phyloP scores from a whole-genome alignment of 2,797 vertebrate species.

The Glossophaga mutica region DNA sequence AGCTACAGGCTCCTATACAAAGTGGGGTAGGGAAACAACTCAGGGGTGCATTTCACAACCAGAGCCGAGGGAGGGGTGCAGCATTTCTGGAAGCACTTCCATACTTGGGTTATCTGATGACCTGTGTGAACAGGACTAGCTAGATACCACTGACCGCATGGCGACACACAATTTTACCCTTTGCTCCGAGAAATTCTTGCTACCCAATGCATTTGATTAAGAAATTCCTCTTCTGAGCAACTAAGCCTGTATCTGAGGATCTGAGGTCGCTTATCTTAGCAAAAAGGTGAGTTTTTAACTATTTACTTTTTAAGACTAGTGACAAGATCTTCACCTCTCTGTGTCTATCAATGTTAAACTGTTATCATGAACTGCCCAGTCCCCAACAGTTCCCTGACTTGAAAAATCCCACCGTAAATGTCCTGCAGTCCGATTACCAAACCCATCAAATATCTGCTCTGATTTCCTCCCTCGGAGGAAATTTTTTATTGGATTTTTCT shows the following conservation, averaged over 20 bases:
- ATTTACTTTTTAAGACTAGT: neutral
- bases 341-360: neutral
- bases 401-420: neutral
- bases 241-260: neutral
- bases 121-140: too few relatives aligned
- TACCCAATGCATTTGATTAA: neutral
- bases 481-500: too few relatives aligned
- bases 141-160: neutral
- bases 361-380: neutral
- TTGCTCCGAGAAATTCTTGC: neutral
- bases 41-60: accelerated
- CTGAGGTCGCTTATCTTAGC: neutral
- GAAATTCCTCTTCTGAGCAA: neutral
- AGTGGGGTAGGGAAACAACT: accelerated
- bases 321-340: neutral
- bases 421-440: neutral
- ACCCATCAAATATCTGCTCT: neutral
- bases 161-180: neutral
- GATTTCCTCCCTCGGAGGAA: neutral
- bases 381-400: accelerated
- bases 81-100: accelerated
- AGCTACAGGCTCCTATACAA: accelerated
- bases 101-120: accelerated
- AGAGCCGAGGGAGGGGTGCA: accelerated
- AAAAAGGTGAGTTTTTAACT: neutral